Percentiles rank a stretch among this genome's conserved stretches.
Evolutionary conservation across 2,888 invertebrate species (phyloP).

Genomic region (Penaeus monodon): DNA sequence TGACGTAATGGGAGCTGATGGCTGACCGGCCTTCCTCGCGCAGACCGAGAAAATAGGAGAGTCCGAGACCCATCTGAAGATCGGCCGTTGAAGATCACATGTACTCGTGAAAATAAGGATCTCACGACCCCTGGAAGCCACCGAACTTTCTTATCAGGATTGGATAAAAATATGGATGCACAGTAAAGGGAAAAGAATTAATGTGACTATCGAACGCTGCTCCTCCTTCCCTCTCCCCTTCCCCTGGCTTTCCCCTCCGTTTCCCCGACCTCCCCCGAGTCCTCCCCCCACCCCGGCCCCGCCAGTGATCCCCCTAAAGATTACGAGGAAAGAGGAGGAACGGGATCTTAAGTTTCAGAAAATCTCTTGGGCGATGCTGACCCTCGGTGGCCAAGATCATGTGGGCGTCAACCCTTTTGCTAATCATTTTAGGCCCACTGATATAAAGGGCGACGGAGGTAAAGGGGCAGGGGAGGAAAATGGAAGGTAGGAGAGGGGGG

Average conservation of each 20-base stretch:
- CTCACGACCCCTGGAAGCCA: too few species aligned
- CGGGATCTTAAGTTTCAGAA: not conserved
- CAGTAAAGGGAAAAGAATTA: too few species aligned
- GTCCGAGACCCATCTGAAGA: not conserved
- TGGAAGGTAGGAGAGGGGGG: not conserved
- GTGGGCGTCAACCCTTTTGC: not conserved
- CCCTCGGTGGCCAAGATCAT: not conserved
- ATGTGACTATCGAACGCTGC: too few species aligned
- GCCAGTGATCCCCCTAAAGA: not conserved
- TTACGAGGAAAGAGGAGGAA: conserved; percentile 1
- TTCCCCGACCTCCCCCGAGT: not conserved
- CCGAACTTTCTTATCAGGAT: too few species aligned
- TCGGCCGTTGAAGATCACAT: not conserved
- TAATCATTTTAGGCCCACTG: not conserved
- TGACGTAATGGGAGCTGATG: conserved; percentile 20
- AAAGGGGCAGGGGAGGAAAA: conserved; percentile 1
- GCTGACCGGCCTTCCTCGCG: conserved; percentile 9
- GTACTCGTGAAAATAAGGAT: not conserved
- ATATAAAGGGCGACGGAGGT: not conserved
- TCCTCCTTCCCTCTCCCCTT: too few species aligned
- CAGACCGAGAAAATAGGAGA: not conserved
- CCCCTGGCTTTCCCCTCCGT: not conserved
- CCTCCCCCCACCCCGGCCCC: not conserved
- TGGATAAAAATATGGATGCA: too few species aligned
- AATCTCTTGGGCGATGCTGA: not conserved